Evolutionary conservation across 2,888 invertebrate genomes (phyloP), one percentile per base, ranked within the genome.

Genomic region (Pseudanteris insignis): DNA sequence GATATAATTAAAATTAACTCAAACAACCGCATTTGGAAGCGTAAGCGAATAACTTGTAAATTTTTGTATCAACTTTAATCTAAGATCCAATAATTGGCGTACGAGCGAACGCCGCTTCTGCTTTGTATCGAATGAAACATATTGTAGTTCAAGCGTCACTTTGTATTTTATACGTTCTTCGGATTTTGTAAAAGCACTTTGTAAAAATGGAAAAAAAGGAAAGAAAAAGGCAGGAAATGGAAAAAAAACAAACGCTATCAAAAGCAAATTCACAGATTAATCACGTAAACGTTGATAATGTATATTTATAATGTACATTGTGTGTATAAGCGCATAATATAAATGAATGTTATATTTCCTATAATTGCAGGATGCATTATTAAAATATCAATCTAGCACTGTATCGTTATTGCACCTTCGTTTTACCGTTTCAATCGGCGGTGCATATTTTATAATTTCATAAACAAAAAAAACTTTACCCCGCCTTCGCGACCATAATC

Each of bases 271-370:
- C 70, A 73, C 65, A 70, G 66, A 68, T 46, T 69, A 65, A 71
- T 69, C 68, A 59, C 69, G 64, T 69, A 66, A 70, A 67, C 70
- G 68, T 72, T 70, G 66, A 72, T 68, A 69, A 69, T 74, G 71
- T 75, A 74, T 70, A 70, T 74, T 72, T 72, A 70, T 65, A 65
- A 74, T 73, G 71, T 72, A 73, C 74, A 76, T 75, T 71, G 70
- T 70, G 70, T 67, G 65, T 70, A 69, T 70, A 70, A 71, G 69
- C 67, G 70, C 68, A 70, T 67, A 58, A 57, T 59, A 61, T 59
- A 57, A 63, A 57, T 53, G 62, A 62, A 55, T 55, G 55, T 59
- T 55, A 53, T 54, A 61, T 57, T 54, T 30, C 55, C 37, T 59
- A 38, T 47, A 58, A 60, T 54, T 64, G 58, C 58, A 58, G 61